phyloP scores from a whole-genome alignment of 2,888 invertebrate genomes.

The Drosophila antonietae region DNA sequence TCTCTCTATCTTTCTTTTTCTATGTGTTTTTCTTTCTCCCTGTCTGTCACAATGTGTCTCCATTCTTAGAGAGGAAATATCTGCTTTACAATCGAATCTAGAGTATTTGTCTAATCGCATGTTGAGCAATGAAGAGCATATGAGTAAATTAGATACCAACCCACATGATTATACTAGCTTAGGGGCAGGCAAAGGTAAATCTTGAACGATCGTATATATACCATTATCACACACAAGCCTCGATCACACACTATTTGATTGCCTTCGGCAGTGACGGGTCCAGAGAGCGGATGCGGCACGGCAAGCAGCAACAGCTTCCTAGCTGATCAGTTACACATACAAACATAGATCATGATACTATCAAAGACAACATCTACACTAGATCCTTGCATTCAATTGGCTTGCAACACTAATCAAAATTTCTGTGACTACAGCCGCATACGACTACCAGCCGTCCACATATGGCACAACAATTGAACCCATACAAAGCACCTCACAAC shows the following conservation, averaged over 20 bases:
- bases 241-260: not conserved
- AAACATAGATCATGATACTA: not conserved
- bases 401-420: slow-evolving; percentile 71
- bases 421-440: slow-evolving; percentile 80
- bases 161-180: slow-evolving; percentile 82
- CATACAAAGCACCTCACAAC: slow-evolving; percentile 73
- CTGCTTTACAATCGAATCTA: slow-evolving; percentile 85
- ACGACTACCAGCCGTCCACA: slow-evolving; percentile 84
- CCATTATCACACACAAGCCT: slow-evolving; percentile 10
- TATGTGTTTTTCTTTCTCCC: slow-evolving; percentile 22
- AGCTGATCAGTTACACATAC: slow-evolving; percentile 9
- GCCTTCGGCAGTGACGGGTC: not conserved
- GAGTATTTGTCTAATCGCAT: slow-evolving; percentile 84
- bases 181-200: slow-evolving; percentile 83
- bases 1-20: slow-evolving; percentile 26
- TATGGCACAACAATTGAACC: slow-evolving; percentile 82
- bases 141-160: slow-evolving; percentile 82
- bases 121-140: slow-evolving; percentile 83
- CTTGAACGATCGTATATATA: not conserved
- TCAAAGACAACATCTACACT: slow-evolving; percentile 7
- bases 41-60: slow-evolving; percentile 12
- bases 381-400: slow-evolving; percentile 51
- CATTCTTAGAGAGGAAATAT: slow-evolving; percentile 83
- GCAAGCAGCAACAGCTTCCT: slow-evolving; percentile 2
- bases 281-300: not conserved